Base-by-base conservation (phyloP, 2,113 vertebrate genomes). In the Xiphorhynchus elegans region DNA sequence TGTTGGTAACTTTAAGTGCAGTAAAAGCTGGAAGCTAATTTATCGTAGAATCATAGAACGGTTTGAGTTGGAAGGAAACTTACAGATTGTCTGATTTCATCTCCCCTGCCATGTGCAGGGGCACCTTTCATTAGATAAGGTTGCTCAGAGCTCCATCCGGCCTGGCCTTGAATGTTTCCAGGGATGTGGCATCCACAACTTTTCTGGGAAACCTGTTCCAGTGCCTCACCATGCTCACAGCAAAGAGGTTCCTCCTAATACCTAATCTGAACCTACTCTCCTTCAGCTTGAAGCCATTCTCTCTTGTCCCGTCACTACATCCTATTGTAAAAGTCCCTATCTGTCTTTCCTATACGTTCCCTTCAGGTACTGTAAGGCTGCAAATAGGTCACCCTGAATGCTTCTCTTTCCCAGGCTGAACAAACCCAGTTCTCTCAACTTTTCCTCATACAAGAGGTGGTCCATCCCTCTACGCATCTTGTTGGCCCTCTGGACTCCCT, bases 21-120 rank as follows among this genome's bases (percentile, higher is more conserved):
- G 35, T 67, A 56, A 69, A 84, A 92, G 10, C 49, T 85, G 47
- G 53, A 80, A 83, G 58, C 18, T 73, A 18, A 24, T 73, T 82
- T 76, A 15, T 81, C 11, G 15, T 37, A 10, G 58, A 64, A 21
- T 81, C 13, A 17, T 42, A 17, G 49, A 64, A 49, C 35, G 25
- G 5, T 80, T 80, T 80, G 20, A 6, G 6, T 58, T 73, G 10
- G 21, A 80, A 73, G 26, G 17, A 9, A 26, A 20, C 25, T 35
- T 58, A 26, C n/a, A 42, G 35, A 18, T 42, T 1, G 3, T 49
- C 49, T 63, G 0, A 0, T 64, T 63, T 17, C 58, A 64, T 4
- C 19, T 13, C 8, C 33, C 9, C 31, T 72, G 20, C 25, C 25
- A 8, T 37, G 25, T 7, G 1, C 18, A 33, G 21, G 58, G 13